Evolutionary conservation across 2,113 vertebrate genomes (phyloP), one percentile per base, ranked within the genome.

Genomic region (Myotis lucifugus): DNA sequence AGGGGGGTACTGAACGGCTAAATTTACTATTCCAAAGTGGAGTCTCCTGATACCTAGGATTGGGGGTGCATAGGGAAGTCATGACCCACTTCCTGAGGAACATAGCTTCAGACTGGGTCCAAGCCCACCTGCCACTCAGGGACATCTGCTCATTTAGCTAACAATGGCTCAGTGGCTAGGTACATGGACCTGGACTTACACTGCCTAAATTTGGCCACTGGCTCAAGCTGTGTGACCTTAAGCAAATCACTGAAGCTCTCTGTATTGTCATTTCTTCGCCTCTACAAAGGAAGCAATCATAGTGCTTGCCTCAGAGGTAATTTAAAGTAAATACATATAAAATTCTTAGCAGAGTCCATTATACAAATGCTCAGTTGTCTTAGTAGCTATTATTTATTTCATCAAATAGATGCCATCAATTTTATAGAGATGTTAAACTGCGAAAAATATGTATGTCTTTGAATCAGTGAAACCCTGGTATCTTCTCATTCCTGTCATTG

Each of bases 251-350:
- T 52, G 40, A 84, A 61, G 15, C 27, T 81, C 21, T 85, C 23
- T 76, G 42, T 78, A 18, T 61, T 92, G 92, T 59, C 61, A 10
- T 73, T 66, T 93, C 6, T 85, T 61, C 27, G 18, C 83, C 34
- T 90, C 70, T 52, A 18, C n/a, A 84, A 37, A 69, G 42, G 40
- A 90, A 86, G 25, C 37, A 19, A 42, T 29, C 15, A 56, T 32
- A 66, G 7, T 34, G 13, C 18, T 50, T 81, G 46, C 50, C 85
- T 56, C 9, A 2, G 48, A 67, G 18, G 0, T 76, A 37, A 72
- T 56, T 92, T 50, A 91, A 88, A 96, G 50, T 56, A 91, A 50
- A 69, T 78, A 23, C 7, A 72, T 56, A 21, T 2, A 27, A 52
- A 74, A 54, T 94, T n/a, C 4, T 74, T 21, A 69, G 50, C n/a